phyloP scores from a whole-genome alignment of 92 coral and sea anemone species.

The Bergia sp. region DNA sequence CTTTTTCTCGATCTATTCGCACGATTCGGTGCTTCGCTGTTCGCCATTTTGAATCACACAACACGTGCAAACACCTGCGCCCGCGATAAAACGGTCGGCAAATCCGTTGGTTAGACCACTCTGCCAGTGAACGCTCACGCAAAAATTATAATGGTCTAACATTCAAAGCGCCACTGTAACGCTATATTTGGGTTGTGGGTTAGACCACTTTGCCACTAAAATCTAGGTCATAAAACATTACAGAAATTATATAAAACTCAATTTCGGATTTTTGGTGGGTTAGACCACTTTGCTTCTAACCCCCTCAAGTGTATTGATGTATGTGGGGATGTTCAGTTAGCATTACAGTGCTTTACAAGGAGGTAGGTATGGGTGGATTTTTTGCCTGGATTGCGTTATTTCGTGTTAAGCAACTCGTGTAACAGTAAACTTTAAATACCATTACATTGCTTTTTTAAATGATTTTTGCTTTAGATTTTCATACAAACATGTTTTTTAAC shows the following conservation, averaged over 20 bases:
- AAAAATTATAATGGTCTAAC: background rate
- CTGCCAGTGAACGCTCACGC: background rate
- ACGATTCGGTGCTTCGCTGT: slow-evolving; percentile 35
- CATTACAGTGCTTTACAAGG: no score
- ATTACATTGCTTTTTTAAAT: no score
- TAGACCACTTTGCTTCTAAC: background rate
- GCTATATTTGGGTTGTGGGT: slow-evolving; percentile 15
- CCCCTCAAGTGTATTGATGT: no score
- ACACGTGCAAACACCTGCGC: background rate
- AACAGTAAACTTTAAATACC: no score
- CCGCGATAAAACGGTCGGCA: background rate
- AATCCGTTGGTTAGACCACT: background rate
- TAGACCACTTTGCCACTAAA: slow-evolving; percentile 30
- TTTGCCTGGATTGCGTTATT: no score
- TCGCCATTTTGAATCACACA: slow-evolving; percentile 30
- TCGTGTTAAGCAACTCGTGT: no score
- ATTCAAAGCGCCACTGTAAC: slow-evolving; percentile 3
- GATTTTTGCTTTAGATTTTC: no score
- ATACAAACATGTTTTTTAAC: no score
- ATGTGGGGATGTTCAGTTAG: no score
- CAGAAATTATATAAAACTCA: background rate
- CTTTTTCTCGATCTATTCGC: slow-evolving; percentile 20
- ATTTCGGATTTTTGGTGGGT: background rate
- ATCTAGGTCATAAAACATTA: background rate
- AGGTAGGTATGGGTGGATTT: no score